These are phyloP conservation scores for Dicaeum eximium DNA, from an alignment of 2,113 vertebrate species.

Conservation along the genomic window DNA sequence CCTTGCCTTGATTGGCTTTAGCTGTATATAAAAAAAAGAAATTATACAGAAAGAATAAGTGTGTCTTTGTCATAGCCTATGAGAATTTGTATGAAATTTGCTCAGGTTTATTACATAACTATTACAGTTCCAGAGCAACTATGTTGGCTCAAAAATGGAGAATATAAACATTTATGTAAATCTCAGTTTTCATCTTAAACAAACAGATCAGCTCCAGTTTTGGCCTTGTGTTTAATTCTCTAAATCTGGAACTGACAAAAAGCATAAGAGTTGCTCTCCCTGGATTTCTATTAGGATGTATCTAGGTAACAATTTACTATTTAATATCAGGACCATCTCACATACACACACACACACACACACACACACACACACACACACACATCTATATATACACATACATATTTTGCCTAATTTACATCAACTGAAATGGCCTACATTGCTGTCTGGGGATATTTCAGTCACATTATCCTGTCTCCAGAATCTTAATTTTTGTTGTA, in stretches of 20 bases:
- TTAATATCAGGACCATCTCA: neutral
- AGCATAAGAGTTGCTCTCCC: neutral
- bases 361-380: too few species aligned
- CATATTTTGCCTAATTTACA: neutral
- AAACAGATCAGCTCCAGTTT: neutral
- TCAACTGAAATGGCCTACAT: neutral
- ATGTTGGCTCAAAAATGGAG: neutral
- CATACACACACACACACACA: neutral
- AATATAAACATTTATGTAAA: neutral
- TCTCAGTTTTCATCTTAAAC: neutral
- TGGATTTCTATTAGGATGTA: neutral
- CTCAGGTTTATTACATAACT: neutral
- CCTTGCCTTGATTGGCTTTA: neutral
- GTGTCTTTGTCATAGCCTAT: neutral
- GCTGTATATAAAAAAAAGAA: neutral
- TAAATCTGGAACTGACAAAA: neutral
- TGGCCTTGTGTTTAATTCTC: neutral
- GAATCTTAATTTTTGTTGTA: neutral
- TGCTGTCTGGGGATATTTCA: neutral
- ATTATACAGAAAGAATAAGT: neutral
- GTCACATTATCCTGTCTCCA: neutral
- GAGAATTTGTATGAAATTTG: constrained; percentile 6
- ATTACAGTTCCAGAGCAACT: neutral
- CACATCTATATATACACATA: neutral
- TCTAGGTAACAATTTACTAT: neutral